These are phyloP conservation scores for Harpagifer antarcticus DNA, from an alignment of 2,797 vertebrate species.

Conservation along the genomic window DNA sequence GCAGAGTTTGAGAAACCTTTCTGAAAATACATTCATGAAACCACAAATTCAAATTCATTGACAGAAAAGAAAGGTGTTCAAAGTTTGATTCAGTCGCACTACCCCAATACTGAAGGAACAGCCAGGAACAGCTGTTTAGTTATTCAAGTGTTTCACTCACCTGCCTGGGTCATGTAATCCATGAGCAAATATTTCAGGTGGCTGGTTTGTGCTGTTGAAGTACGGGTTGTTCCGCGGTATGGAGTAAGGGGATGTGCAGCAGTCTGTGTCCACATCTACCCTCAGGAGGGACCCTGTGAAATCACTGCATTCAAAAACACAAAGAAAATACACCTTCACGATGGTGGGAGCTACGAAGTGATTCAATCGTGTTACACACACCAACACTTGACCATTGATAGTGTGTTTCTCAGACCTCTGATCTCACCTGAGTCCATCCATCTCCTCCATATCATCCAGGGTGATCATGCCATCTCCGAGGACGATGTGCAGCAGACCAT, in stretches of 20 bases:
- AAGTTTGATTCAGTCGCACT: not conserved
- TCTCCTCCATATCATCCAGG: slow-evolving; percentile 99
- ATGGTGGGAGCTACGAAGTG: slow-evolving; percentile 19
- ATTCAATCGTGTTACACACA: slow-evolving; percentile 22
- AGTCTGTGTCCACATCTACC: slow-evolving; percentile 93
- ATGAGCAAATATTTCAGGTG: slow-evolving; percentile 97
- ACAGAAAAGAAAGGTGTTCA: not conserved
- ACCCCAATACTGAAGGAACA: not conserved
- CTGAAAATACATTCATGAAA: slow-evolving; percentile 11
- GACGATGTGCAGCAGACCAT: slow-evolving; percentile 94
- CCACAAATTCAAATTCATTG: not conserved
- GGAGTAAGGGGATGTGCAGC: slow-evolving; percentile 90
- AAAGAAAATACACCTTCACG: slow-evolving; percentile 49
- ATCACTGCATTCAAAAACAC: slow-evolving; percentile 87
- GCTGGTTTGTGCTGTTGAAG: slow-evolving; percentile 99
- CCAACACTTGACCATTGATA: not conserved
- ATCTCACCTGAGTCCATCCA: slow-evolving; percentile 97
- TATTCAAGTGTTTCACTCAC: slow-evolving; percentile 81
- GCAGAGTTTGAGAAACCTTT: not conserved
- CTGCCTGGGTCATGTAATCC: slow-evolving; percentile 98
- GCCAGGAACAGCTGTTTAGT: not conserved
- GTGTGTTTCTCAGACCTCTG: slow-evolving; percentile 21
- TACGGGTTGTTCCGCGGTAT: slow-evolving; percentile 96
- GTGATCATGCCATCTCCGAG: slow-evolving; percentile 99
- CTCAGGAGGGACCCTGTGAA: slow-evolving; percentile 97